Base-by-base conservation (phyloP, 2,888 invertebrate genomes). In the Ophion slaviceki region DNA sequence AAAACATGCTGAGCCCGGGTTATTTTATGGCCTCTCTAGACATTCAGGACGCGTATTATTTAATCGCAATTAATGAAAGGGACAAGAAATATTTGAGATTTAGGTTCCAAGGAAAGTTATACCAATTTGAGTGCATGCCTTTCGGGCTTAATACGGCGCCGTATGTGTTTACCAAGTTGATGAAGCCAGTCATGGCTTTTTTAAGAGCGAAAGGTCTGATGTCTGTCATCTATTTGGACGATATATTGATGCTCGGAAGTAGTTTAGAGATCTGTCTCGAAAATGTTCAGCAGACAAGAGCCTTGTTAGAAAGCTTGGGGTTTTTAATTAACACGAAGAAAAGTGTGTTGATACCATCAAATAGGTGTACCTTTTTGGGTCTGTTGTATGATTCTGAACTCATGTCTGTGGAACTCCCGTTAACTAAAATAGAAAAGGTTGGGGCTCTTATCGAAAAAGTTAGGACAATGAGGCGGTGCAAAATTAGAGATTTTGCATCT, bases 121-220 rank as follows among this genome's bases (percentile, higher is more conserved):
- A 70, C 24, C 40, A 79, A 57, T 79, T 83, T 20, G 40, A 68
- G 5, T 84, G 84, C 59, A 36, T 90, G 14, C 90, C 90, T 5
- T 90, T 90, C 75, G 89, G 89, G 1, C 72, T 90, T 8, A 87
- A 86, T 57, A 88, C 88, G 14, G 88, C 88, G 1, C 88, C 90
- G 7, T 88, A 82, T 66, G 68, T 88, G 0, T 90, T 90, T 47
- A 89, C 90, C 3, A 90, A 87, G 45, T n/a, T 87, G 4, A 28
- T 82, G 28, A 87, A 80, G 28, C 80, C 85, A 24, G 74, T 83
- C 2, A 67, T 68, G 10, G 53, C 67, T 0, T 45, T n/a, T 59
- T n/a, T 85, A 17, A 81, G 86, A 24, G 62, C 62, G 0, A 70
- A 17, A n/a, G 83, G 83, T 0, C 24, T 70, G 8, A 62, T 83